phyloP scores from a whole-genome alignment of 2,113 vertebrate species.

The Chlamydotis undulata region DNA sequence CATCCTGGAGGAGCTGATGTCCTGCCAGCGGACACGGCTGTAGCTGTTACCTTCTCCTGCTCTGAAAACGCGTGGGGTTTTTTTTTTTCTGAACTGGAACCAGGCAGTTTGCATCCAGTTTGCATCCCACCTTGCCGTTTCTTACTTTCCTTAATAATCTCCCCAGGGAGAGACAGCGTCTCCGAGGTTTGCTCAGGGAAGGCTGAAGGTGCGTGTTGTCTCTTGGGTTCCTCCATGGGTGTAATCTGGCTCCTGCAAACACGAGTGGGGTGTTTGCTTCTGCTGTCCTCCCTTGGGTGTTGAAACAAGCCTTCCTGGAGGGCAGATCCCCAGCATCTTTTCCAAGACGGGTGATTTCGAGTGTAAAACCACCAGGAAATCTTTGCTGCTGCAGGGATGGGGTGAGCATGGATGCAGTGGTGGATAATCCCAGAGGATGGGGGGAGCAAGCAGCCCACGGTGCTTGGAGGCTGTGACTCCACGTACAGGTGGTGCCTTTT shows the following conservation, averaged over 20 bases:
- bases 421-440: background rate
- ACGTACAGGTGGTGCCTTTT: rapidly evolving
- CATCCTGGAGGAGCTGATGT: background rate
- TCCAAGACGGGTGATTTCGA: background rate
- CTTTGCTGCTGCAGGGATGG: background rate
- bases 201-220: background rate
- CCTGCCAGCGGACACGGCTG: background rate
- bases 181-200: background rate
- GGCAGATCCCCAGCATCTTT: background rate
- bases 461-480: background rate
- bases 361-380: background rate
- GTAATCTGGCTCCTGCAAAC: background rate
- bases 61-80: background rate
- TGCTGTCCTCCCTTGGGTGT: background rate
- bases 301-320: background rate
- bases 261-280: background rate
- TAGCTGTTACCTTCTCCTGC: background rate
- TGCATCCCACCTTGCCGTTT: background rate
- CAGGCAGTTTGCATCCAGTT: background rate
- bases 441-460: background rate
- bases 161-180: background rate
- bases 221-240: background rate
- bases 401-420: background rate
- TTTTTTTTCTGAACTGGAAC: background rate
- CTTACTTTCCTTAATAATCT: background rate